Percentiles rank a stretch among this genome's conserved stretches.
These are phyloP conservation scores for Ridgeia piscesae DNA, from an alignment of 1,140 invertebrate species.

Conservation along the genomic window DNA sequence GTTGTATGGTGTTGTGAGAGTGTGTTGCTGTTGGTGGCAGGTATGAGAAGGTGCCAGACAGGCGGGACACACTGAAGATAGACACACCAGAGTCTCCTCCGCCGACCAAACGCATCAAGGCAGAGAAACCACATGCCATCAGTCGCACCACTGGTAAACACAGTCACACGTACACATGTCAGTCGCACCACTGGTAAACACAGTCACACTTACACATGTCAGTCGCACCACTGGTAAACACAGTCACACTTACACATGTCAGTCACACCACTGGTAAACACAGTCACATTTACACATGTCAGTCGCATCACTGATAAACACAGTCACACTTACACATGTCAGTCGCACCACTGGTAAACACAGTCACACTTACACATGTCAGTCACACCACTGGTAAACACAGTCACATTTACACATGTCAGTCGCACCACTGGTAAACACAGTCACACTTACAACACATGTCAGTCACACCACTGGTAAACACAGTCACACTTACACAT, in stretches of 20 bases:
- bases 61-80: conserved; percentile 42
- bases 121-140: conserved; percentile 42
- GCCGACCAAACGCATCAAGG: conserved; percentile 77
- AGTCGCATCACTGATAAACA: too few species aligned
- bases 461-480: too few species aligned
- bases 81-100: conserved; percentile 68
- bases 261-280: too few species aligned
- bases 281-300: too few species aligned
- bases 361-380: too few species aligned
- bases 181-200: not conserved
- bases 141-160: conserved; percentile 42
- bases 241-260: not conserved
- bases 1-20: not conserved
- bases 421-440: too few species aligned
- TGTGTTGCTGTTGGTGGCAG: not conserved
- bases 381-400: too few species aligned
- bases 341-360: too few species aligned
- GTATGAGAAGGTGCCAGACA: conserved; percentile 48
- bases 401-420: too few species aligned
- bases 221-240: not conserved
- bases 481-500: too few species aligned
- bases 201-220: conserved; percentile 17
- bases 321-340: too few species aligned
- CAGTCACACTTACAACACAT: too few species aligned
- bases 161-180: conserved; percentile 18